Percentiles rank a stretch among this genome's conserved stretches.
Conservation (phyloP, 1,140 invertebrate species). For the Apis dorsata region DNA sequence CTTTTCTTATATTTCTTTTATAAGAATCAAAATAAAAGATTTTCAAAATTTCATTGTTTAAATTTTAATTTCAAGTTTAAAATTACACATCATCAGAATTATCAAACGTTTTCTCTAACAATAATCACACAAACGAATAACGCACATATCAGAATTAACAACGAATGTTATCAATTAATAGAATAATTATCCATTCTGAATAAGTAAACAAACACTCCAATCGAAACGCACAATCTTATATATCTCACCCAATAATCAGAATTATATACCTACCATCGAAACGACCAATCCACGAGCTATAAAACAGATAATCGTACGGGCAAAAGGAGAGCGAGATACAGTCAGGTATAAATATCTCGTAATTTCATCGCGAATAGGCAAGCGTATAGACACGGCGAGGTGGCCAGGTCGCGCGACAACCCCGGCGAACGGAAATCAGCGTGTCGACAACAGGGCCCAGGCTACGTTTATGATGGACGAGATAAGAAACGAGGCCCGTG, state of each 20-base stretch:
- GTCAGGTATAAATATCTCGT: constrained; percentile 34
- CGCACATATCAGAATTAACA: no score
- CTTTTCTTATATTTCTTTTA: no score
- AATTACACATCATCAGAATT: no score
- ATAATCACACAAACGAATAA: no score
- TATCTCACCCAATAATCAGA: not conserved
- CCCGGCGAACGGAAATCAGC: constrained; percentile 21
- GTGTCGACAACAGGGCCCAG: constrained; percentile 25
- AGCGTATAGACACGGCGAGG: not conserved
- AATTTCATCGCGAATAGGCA: constrained; percentile 49
- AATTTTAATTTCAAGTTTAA: no score
- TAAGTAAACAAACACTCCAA: not conserved
- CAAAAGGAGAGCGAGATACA: not conserved
- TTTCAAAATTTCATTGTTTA: no score
- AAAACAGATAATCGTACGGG: no score
- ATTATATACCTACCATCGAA: not conserved
- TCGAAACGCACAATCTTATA: no score
- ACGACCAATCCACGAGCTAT: not conserved
- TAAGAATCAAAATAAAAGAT: no score
- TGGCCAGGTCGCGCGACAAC: constrained; percentile 24
- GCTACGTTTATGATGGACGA: constrained; percentile 68
- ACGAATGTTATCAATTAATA: no score
- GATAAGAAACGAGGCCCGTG: constrained; percentile 69
- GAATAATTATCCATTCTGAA: no score
- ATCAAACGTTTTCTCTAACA: no score